Base-by-base conservation (phyloP, 2,113 vertebrate genomes). In the Poeciliopsis prolifica region DNA sequence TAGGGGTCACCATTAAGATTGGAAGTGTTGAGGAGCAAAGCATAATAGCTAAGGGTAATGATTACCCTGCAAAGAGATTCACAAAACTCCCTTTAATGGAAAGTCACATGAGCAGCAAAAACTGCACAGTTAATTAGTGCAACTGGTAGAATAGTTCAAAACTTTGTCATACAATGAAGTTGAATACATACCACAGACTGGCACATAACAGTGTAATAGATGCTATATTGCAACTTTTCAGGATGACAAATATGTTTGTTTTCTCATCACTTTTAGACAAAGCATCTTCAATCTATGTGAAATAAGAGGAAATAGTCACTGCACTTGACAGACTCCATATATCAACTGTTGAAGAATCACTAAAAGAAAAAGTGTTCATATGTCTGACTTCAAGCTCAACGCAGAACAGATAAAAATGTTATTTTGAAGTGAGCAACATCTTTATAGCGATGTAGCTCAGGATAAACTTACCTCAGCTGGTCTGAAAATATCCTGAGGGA, bases 21-120 rank as follows among this genome's bases (percentile, higher is more conserved):
- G 10, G 96, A 95, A 0, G 96, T 98, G 80, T 97, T 97, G 4
- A 98, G 94, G 28, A 96, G 89, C 19, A 98, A 92, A 11, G 94
- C 96, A 6, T 92, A 97, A 81, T 98, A 98, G 31, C 95, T 95
- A 5, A 97, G 91, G 0, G 94, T 94, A 84, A 96, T 95, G 72
- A 95, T 94, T 85, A 96, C 86, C 97, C 97, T 98, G 91, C 58
- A 44, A 35, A 83, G 30, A 75, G 1, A 65, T 42, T 28, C 19
- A 68, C 22, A 64, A 44, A 33, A 37, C n/a, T 60, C 1, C 11
- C 11, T n/a, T 58, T n/a, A 58, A 9, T 37, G 5, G 22, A 26
- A 35, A 3, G 37, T 11, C 8, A 54, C 13, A 60, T 62, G 28
- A 8, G 54, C n/a, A 60, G 61, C 28, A 30, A 8, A 65, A 70